Evolutionary conservation across 2,888 invertebrate species (phyloP), one percentile per base, ranked within the genome.

Genomic region (Crossocerus cetratus): DNA sequence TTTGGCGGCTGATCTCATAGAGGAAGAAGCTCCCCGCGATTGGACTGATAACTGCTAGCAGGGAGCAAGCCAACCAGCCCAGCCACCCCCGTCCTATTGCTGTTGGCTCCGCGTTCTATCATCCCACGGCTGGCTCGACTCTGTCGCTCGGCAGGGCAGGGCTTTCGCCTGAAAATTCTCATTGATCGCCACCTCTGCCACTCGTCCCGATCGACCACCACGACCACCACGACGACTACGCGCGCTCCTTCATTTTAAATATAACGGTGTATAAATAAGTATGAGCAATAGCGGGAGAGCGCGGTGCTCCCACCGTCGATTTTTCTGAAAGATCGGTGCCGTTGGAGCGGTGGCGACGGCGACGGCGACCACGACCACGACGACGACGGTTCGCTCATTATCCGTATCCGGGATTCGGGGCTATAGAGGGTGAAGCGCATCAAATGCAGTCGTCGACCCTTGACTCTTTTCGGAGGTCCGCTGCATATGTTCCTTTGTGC

Each of bases 221-320:
- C 32, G 32, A 11, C 32, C 5, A 32, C 32, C 8, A 32, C 32
- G 76, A 75, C 86, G 79, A 32, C 32, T 4, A 32, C 76, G 79
- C 76, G 74, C 86, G 79, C 84, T 86, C 86, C 88, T 87, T 88
- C 88, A 89, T 90, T 90, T 90, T 89, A 90, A 90, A 90, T 90
- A 90, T 90, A 90, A 89, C 90, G 87, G 87, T 88, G 87, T 90
- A 90, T 90, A 89, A 90, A 90, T 90, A 90, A 90, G 90, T 90
- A 90, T 90, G 90, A 90, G 89, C 89, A 90, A 89, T 86, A 90
- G 89, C 90, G 85, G 84, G 88, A 88, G 87, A 88, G 87, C 87
- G 87, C 86, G 86, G 69, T 73, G 43, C 64, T 68, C 71, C 59
- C 69, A 59, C 44, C 65, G 76, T 77, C 59, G 32, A 75, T 82